phyloP scores from a whole-genome alignment of 2,113 vertebrate genomes.

The Microtus richardsoni region DNA sequence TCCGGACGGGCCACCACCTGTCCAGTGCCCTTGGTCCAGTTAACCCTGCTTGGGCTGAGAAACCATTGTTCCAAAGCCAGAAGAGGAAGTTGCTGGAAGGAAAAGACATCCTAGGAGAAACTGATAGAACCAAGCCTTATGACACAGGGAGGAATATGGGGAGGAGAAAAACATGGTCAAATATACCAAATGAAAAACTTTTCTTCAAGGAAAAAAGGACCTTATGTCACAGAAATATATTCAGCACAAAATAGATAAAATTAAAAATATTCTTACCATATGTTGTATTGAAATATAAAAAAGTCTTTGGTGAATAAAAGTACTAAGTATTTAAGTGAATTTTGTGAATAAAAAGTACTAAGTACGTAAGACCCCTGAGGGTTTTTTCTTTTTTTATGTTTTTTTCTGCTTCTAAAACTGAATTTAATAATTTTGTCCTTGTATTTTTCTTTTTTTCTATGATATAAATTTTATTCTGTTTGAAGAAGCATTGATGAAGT shows the following conservation, averaged over 20 bases:
- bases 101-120: background rate
- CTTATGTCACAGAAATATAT: background rate
- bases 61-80: background rate
- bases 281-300: conserved; percentile 34
- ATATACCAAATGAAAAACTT: background rate
- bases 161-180: background rate
- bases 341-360: too few species aligned
- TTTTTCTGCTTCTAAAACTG: background rate
- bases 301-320: background rate
- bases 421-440: background rate
- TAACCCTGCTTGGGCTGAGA: too few species aligned
- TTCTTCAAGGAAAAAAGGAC: too few species aligned
- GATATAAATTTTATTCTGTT: background rate
- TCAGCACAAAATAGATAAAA: background rate
- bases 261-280: background rate
- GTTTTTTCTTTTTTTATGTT: background rate
- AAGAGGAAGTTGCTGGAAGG: background rate
- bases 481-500: background rate
- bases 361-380: too few species aligned
- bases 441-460: conserved; percentile 14
- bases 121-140: background rate
- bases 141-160: too few species aligned
- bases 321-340: background rate
- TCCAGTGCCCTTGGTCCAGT: background rate
- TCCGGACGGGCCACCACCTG: background rate